Evolutionary conservation across 2,113 vertebrate species (phyloP).

Genomic region (Vulpes ferrilata): DNA sequence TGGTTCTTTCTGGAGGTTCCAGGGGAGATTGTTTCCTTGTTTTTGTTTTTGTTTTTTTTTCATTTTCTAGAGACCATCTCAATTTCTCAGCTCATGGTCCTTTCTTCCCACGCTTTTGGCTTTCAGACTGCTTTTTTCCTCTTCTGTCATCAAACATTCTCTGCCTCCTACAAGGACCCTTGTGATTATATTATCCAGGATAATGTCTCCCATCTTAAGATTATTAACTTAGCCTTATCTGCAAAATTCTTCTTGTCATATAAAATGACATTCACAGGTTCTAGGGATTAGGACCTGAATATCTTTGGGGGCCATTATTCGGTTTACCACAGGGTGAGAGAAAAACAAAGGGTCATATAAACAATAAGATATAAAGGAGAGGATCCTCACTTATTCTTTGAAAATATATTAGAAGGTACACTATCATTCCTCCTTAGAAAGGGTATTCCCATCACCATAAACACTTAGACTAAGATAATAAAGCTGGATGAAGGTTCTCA

Average conservation of each 20-base stretch:
- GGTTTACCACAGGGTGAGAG: not conserved
- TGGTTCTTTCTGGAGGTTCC: not conserved
- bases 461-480: not conserved
- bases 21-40: not conserved
- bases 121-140: not conserved
- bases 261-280: not conserved
- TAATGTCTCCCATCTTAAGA: not conserved
- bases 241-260: not conserved
- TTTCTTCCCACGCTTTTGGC: not conserved
- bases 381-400: not conserved
- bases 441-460: not conserved
- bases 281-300: not conserved
- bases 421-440: not conserved
- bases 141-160: not conserved
- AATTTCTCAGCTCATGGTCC: not conserved
- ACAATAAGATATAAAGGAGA: not conserved
- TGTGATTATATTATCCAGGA: not conserved
- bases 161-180: not conserved
- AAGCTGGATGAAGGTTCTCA: not conserved
- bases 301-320: not conserved
- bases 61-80: not conserved
- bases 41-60: not conserved
- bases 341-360: not conserved
- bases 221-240: not conserved
- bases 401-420: not conserved